A percentile compares a stretch with the other conserved stretches of the same genome.
Evolutionary conservation across 2,797 vertebrate species (phyloP).

Genomic region (Myotis myotis): DNA sequence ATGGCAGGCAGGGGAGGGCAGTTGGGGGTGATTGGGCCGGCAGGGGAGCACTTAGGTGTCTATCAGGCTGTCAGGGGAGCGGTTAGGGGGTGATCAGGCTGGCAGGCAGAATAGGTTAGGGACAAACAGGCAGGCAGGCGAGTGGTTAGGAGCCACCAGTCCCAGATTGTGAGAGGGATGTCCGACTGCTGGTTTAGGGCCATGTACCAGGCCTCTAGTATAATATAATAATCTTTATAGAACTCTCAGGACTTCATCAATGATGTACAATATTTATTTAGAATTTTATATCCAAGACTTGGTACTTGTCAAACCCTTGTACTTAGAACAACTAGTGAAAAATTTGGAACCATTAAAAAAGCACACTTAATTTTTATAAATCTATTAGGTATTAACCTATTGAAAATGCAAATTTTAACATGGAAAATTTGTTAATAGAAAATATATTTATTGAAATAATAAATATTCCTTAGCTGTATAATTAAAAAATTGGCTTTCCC

Average conservation of each 20-base stretch:
- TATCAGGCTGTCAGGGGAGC: too few relatives aligned
- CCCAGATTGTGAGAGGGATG: too few relatives aligned
- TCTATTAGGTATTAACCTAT: neutral
- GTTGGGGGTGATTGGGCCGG: too few relatives aligned
- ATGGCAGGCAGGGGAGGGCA: too few relatives aligned
- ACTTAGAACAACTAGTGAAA: neutral
- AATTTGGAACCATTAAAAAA: neutral
- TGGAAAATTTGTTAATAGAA: neutral
- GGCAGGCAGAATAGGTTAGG: too few relatives aligned
- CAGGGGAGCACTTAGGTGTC: too few relatives aligned
- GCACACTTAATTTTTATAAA: neutral
- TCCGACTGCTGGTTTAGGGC: rapidly evolving
- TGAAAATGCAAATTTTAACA: neutral
- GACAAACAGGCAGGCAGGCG: too few relatives aligned
- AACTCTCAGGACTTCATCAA: neutral
- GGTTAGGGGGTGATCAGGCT: too few relatives aligned
- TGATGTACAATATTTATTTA: neutral
- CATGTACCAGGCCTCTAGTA: too few relatives aligned
- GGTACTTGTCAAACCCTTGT: neutral
- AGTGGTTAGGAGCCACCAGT: too few relatives aligned
- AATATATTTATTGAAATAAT: neutral
- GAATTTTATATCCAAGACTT: neutral
- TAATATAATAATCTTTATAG: neutral
- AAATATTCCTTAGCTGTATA: neutral
- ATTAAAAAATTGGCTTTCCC: neutral